These are phyloP conservation scores for Lasioglossum marginatum DNA, from an alignment of 2,888 invertebrate species.

Conservation along the genomic window DNA sequence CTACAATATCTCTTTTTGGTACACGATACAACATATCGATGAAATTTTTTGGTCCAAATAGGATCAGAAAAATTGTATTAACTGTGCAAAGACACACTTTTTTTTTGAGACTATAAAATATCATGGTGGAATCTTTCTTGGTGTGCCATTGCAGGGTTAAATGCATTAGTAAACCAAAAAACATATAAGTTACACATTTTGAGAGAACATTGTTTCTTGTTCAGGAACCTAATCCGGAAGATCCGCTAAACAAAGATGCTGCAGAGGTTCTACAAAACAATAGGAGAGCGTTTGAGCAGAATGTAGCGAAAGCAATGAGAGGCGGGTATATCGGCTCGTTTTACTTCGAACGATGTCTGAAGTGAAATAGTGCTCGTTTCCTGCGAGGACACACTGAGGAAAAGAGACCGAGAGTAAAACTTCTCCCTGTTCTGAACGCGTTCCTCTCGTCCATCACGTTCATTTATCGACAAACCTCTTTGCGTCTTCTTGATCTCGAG, in stretches of 20 bases:
- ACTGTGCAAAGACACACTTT: neutral
- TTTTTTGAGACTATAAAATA: neutral
- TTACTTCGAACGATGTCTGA: constrained; percentile 98
- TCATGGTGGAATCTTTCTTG: neutral
- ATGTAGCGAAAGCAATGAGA: constrained; percentile 97
- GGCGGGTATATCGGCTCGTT: constrained; percentile 97
- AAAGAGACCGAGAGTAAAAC: constrained; percentile 46
- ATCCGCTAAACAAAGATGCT: constrained; percentile 99
- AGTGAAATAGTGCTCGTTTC: constrained; percentile 87
- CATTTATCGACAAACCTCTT: constrained; percentile 80
- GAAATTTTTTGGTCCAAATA: neutral
- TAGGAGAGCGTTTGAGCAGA: constrained; percentile 96
- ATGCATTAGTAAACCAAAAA: neutral
- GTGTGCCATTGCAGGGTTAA: constrained; percentile 3
- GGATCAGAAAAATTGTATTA: neutral
- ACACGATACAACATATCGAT: constrained; percentile 59
- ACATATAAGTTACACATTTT: neutral
- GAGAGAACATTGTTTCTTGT: constrained; percentile 51
- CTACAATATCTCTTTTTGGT: constrained; percentile 98
- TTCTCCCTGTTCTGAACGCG: constrained; percentile 34
- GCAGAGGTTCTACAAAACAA: constrained; percentile 98
- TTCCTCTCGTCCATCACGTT: constrained; percentile 80
- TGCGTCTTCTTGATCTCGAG: constrained; percentile 79
- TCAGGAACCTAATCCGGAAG: constrained; percentile 99
- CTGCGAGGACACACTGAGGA: constrained; percentile 60